Evolutionary conservation across 2,797 vertebrate genomes (phyloP), one percentile per base, ranked within the genome.

Genomic region (Scyliorhinus canicula): DNA sequence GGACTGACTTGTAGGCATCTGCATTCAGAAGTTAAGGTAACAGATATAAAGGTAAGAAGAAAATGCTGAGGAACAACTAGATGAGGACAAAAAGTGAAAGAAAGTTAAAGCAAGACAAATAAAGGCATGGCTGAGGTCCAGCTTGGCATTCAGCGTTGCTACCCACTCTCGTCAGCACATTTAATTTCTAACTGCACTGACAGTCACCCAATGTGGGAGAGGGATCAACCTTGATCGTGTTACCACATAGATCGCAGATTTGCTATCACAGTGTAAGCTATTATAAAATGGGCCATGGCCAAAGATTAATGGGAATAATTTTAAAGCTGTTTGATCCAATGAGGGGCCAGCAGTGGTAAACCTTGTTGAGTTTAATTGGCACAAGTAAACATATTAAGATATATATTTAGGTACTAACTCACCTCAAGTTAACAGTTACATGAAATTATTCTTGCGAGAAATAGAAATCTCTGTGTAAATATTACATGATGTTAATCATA

Each of bases 401-500:
- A 63, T n/a, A 21, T n/a, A 26, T 63, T 44, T 65, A 91, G 19
- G 28, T 47, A 60, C 40, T 9, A 26, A 28, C 50, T 50, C 6
- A 74, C 14, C 93, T 50, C 44, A 50, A 69, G 65, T 94, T 52
- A 93, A 63, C 35, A 65, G 47, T 94, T 69, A 94, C 67, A 28
- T 74, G 26, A 69, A 71, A 16, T 93, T 52, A 12, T 50, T 63
- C 84, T 93, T 35, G 47, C 50, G 26, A 21, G 16, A 67, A 31
- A 69, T 1, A 16, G 19, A 94, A 74, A n/a, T 74, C n/a, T n/a
- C 16, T 21, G 44, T 47, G 35, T 93, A 55, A 55, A n/a, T 74
- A 74, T 94, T 94, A 52, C 14, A 52, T 52, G 69, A 50, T 31
- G 93, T 71, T 71, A 93, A 93, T 93, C 44, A 69, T 69, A 50